A percentile compares a stretch with the other conserved stretches of the same genome.
These are phyloP conservation scores for Dromius quadrimaculatus DNA, from an alignment of 2,888 invertebrate species.

Conservation along the genomic window DNA sequence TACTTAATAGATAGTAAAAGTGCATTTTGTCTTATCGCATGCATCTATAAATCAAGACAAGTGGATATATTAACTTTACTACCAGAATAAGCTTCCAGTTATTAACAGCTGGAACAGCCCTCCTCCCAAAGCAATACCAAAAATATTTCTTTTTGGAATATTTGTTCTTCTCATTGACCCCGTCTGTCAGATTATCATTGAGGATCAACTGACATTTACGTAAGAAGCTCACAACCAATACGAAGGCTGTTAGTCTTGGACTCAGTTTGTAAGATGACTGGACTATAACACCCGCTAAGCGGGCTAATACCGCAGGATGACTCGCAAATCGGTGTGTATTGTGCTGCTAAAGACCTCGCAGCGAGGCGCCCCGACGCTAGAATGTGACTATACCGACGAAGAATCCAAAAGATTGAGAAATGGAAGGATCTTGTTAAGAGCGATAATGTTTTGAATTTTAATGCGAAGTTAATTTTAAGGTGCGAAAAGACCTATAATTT, in stretches of 20 bases:
- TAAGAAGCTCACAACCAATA: constrained; percentile 18
- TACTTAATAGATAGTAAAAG: no score
- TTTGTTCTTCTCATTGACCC: background rate
- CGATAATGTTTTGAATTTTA: no score
- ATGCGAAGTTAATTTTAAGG: no score
- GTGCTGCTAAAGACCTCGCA: constrained; percentile 51
- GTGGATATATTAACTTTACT: no score
- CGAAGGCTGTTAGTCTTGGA: constrained; percentile 8
- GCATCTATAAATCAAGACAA: no score
- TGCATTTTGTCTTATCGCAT: no score
- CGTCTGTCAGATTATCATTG: constrained; percentile 16
- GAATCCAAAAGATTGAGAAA: background rate
- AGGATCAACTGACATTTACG: constrained; percentile 39
- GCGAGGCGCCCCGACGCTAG: constrained; percentile 46
- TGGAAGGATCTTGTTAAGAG: background rate
- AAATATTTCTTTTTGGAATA: background rate
- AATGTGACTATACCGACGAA: constrained; percentile 16
- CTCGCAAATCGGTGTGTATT: constrained; percentile 46
- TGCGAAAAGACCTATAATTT: no score
- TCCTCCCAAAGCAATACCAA: no score
- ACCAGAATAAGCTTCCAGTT: no score
- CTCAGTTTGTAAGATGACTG: constrained; percentile 26
- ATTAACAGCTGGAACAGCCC: no score
- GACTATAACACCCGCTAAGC: constrained; percentile 41
- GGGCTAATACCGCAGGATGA: constrained; percentile 47